Evolutionary conservation across 1,140 invertebrate genomes (phyloP), one percentile per base, ranked within the genome.

Genomic region (Coboldia fuscipes): DNA sequence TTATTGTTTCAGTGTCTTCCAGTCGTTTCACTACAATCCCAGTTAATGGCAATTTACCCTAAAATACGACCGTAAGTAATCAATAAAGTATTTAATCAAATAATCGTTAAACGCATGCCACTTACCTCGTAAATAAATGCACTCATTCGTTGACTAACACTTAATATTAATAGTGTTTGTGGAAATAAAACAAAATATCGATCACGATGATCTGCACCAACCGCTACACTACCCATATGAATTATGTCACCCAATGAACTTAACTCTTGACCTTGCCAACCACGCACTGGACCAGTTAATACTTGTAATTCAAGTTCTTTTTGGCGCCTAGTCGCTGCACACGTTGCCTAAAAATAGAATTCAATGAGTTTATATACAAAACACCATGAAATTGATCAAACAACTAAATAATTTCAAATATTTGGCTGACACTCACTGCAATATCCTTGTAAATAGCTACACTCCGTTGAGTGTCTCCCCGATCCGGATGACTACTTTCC

Each of bases 281-380:
- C 83, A 40, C 81, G 70, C n/a, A 96, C 81, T 16, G 78, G 78
- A 4, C 85, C 85, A 1, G 76, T 84, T 39, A 97, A 63, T 24
- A 98, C 83, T 61, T 97, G 90, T 27, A 94, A 58, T 43, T 97
- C 92, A 45, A 94, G 64, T 62, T 97, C 92, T 57, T 92, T 93
- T 50, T 94, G 84, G n/a, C 89, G 75, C 31, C 92, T 62, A 16
- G 80, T 70, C 18, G 75, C 70, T 34, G 75, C 69, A 58, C 88
- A 94, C 23, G 69, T 67, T 50, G 79, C 74, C 85, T 90, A 44
- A 7, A 48, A 44, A 29, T 26, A 22, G 31, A 39, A 41, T 12
- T 12, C 22, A 12, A 23, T 23, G 12, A 23, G 22, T 7, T 23
- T 7, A 23, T 23, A 23, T 23, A 7, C 6, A 23, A 7, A 23